Evolutionary conservation across 2,113 vertebrate species (phyloP).

Genomic region (Cyanoramphus novaezelandiae): DNA sequence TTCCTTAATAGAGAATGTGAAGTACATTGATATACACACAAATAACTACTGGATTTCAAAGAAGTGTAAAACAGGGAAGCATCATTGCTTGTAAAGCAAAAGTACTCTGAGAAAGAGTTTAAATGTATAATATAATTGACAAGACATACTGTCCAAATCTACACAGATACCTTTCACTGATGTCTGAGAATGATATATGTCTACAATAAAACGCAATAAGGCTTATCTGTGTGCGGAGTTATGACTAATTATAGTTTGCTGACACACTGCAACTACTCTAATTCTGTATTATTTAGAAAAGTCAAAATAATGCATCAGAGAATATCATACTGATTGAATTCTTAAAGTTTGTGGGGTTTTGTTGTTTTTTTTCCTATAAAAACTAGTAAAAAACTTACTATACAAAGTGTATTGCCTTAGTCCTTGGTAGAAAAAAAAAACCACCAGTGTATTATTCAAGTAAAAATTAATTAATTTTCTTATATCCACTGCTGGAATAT

Average conservation of each 20-base stretch:
- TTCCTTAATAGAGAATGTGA: background rate
- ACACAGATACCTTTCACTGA: background rate
- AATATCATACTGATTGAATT: background rate
- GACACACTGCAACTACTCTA: background rate
- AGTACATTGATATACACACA: background rate
- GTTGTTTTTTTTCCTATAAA: background rate
- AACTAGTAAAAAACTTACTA: background rate
- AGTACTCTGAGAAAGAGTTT: background rate
- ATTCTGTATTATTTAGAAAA: background rate
- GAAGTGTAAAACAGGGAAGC: background rate
- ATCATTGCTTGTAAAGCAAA: background rate
- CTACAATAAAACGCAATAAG: background rate
- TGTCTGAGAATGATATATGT: background rate
- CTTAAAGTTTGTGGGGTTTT: background rate
- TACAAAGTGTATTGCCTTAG: background rate
- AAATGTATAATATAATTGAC: background rate
- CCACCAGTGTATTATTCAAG: background rate
- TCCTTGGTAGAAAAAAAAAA: background rate
- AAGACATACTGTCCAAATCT: background rate
- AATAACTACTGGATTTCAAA: background rate
- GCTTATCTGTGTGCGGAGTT: background rate
- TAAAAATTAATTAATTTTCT: background rate
- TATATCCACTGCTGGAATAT: background rate
- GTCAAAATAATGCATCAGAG: background rate
- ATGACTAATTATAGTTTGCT: background rate